Evolutionary conservation across 1,140 invertebrate species (phyloP).

Genomic region (Scylla paramamosain): DNA sequence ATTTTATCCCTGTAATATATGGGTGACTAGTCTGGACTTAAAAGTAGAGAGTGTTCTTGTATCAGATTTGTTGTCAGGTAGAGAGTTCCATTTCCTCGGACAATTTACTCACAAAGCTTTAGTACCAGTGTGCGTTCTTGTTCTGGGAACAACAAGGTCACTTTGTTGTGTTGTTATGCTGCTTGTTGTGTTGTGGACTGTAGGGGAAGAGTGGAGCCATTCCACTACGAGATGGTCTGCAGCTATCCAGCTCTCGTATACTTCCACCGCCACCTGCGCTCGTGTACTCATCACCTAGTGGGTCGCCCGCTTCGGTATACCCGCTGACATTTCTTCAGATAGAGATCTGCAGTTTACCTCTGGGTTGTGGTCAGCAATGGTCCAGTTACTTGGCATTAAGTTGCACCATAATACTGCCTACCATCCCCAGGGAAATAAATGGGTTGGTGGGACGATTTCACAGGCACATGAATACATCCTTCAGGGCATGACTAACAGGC

Average conservation of each 20-base stretch:
- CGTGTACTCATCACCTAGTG: slow-evolving; percentile 78
- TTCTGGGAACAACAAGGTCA: too few species aligned
- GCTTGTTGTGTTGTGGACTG: too few species aligned
- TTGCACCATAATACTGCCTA: slow-evolving; percentile 79
- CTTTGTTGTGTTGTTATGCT: too few species aligned
- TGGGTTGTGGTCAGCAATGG: slow-evolving; percentile 74
- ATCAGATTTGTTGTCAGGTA: too few species aligned
- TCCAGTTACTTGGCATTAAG: slow-evolving; percentile 56
- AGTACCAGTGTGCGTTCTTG: too few species aligned
- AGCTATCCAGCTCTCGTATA: slow-evolving; percentile 80
- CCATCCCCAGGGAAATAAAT: slow-evolving; percentile 79
- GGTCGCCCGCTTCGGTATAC: slow-evolving; percentile 79
- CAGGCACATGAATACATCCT: slow-evolving; percentile 77
- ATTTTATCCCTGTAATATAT: too few species aligned
- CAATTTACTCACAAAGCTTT: too few species aligned
- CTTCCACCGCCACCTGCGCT: slow-evolving; percentile 78
- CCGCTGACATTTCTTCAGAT: slow-evolving; percentile 78
- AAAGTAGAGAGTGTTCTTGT: too few species aligned
- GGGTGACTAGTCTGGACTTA: too few species aligned
- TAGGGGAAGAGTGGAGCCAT: too few species aligned
- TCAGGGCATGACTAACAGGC: slow-evolving; percentile 27
- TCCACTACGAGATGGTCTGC: slow-evolving; percentile 80
- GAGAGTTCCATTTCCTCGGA: too few species aligned
- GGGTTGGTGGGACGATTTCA: slow-evolving; percentile 80
- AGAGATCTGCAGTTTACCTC: slow-evolving; percentile 80